phyloP scores from a whole-genome alignment of 2,797 vertebrate species.

The Neosalanx taihuensis region DNA sequence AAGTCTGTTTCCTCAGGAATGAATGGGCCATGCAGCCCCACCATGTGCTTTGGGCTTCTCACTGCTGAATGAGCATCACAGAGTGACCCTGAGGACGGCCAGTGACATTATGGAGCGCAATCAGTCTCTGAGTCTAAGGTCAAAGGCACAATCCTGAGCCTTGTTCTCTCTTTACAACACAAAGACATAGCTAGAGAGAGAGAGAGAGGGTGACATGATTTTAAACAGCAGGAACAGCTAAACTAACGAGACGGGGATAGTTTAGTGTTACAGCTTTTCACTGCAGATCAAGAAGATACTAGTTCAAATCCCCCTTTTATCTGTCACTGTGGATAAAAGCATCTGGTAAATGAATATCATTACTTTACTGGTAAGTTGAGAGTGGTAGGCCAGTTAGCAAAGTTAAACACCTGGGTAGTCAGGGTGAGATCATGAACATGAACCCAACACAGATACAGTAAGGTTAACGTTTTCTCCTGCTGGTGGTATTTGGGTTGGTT shows the following conservation, averaged over 20 bases:
- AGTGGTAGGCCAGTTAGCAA: not conserved
- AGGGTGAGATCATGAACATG: conserved; percentile 12
- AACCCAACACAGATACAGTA: conserved; percentile 17
- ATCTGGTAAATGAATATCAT: too few relatives aligned
- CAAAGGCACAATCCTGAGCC: not conserved
- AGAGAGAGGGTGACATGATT: not conserved
- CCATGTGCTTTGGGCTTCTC: conserved; percentile 31
- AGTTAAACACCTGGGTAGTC: not conserved
- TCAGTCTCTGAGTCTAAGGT: not conserved
- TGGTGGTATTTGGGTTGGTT: not conserved
- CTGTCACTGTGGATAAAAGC: too few relatives aligned
- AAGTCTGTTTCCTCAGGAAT: conserved; percentile 51
- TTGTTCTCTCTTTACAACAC: not conserved
- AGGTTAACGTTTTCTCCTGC: not conserved
- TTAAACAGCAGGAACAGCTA: not conserved
- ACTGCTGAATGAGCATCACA: not conserved
- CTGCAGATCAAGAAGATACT: too few relatives aligned
- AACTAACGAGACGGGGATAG: not conserved
- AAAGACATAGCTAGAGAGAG: not conserved
- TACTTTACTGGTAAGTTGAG: not conserved
- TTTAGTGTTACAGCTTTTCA: too few relatives aligned
- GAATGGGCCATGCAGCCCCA: conserved; percentile 32
- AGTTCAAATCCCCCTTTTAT: too few relatives aligned
- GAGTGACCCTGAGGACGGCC: conserved; percentile 32
- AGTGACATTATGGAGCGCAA: not conserved